phyloP scores from a whole-genome alignment of 2,888 invertebrate genomes.

The Neoitamus cyanurus region DNA sequence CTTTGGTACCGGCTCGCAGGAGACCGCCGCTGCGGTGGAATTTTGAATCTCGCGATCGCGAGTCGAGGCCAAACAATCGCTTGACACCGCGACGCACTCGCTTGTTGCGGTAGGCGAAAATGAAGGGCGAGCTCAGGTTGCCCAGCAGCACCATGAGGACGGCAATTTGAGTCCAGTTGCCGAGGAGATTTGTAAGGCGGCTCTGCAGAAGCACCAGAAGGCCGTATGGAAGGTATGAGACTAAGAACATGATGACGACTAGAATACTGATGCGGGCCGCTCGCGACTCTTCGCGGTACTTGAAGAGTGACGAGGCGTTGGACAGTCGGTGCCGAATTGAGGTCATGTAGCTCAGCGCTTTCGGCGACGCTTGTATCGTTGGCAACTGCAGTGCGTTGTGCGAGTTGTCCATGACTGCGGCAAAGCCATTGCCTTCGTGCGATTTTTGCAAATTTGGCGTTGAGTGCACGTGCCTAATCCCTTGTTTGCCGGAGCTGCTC shows the following conservation, averaged over 20 bases:
- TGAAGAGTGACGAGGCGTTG: conserved; percentile 84
- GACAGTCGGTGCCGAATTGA: conserved; percentile 83
- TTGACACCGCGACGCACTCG: conserved; percentile 66
- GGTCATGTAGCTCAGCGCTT: conserved; percentile 71
- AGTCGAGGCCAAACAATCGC: conserved; percentile 63
- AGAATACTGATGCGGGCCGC: conserved; percentile 84
- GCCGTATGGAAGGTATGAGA: conserved; percentile 66
- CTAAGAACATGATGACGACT: conserved; percentile 66
- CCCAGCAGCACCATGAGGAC: conserved; percentile 65
- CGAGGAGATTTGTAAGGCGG: conserved; percentile 61
- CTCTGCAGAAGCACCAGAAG: conserved; percentile 64
- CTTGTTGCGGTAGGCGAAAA: conserved; percentile 66
- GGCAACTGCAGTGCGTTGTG: conserved; percentile 57
- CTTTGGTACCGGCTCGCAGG: conserved; percentile 54
- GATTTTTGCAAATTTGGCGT: conserved; percentile 64
- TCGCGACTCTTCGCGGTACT: conserved; percentile 88
- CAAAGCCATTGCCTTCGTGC: not conserved
- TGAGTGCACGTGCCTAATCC: conserved; percentile 65
- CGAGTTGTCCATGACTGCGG: conserved; percentile 34
- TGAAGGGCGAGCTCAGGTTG: conserved; percentile 65
- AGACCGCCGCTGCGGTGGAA: conserved; percentile 16
- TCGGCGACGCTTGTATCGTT: conserved; percentile 64
- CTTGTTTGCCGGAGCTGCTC: conserved; percentile 52
- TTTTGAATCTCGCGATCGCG: conserved; percentile 57
- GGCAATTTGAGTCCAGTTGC: conserved; percentile 62